Evolutionary conservation across 2,797 vertebrate species (phyloP).

Genomic region (Cirrhinus mrigala): DNA sequence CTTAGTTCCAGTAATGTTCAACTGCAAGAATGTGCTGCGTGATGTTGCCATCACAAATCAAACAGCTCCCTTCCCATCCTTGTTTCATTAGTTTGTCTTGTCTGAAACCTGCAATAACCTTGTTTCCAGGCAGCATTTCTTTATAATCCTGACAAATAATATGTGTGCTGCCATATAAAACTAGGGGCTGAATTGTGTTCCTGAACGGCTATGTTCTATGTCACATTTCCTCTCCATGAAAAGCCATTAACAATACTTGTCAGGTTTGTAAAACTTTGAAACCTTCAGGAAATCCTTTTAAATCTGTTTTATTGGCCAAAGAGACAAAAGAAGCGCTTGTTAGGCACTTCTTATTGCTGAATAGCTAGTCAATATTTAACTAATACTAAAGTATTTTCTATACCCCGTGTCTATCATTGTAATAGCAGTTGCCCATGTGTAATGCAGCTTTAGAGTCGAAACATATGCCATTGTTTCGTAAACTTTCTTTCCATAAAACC

Average conservation of each 20-base stretch:
- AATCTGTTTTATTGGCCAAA: conserved; percentile 9
- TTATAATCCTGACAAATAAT: conserved; percentile 41
- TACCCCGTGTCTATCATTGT: conserved; percentile 39
- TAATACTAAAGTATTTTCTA: conserved; percentile 26
- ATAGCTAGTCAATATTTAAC: conserved; percentile 47
- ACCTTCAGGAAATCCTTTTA: conserved; percentile 39
- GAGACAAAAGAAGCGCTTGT: conserved; percentile 32
- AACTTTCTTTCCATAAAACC: conserved; percentile 58
- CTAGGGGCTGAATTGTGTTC: conserved; percentile 23
- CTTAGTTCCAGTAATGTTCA: conserved; percentile 66
- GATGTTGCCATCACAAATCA: conserved; percentile 60
- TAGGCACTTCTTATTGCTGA: conserved; percentile 13
- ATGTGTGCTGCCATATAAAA: conserved; percentile 45
- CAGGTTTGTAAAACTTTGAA: conserved; percentile 34
- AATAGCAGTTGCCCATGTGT: conserved; percentile 40
- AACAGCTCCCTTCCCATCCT: conserved; percentile 42
- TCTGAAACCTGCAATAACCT: conserved; percentile 47
- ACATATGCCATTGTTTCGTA: conserved; percentile 50
- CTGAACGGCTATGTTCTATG: background rate
- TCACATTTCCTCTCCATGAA: conserved; percentile 33
- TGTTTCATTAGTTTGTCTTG: conserved; percentile 60
- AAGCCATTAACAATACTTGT: conserved; percentile 12
- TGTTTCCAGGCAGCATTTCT: conserved; percentile 46
- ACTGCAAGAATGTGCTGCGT: conserved; percentile 61
- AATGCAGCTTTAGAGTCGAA: conserved; percentile 28